Percentiles rank a stretch among this genome's conserved stretches.
phyloP scores from a whole-genome alignment of 1,140 invertebrate genomes.

The Cherax quadricarinatus region DNA sequence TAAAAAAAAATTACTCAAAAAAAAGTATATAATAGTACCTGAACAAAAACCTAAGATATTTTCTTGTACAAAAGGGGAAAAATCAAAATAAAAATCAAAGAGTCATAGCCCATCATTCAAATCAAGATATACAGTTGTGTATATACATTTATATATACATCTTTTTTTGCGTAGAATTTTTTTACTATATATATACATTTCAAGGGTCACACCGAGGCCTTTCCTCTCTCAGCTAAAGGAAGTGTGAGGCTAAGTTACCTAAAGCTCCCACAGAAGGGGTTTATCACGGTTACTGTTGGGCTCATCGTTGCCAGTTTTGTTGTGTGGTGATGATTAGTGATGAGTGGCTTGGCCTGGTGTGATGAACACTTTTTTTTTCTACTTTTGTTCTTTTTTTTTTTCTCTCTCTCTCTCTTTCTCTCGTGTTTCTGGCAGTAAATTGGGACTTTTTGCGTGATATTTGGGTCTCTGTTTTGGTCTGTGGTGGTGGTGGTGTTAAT shows the following conservation, averaged over 20 bases:
- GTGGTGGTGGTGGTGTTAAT: too few relatives aligned
- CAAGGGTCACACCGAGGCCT: background rate
- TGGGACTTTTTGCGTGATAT: too few relatives aligned
- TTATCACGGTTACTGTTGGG: conserved; percentile 72
- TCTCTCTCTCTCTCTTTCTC: too few relatives aligned
- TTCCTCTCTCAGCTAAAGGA: conserved; percentile 44
- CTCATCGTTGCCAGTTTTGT: conserved; percentile 68
- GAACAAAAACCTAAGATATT: background rate
- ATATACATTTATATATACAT: background rate
- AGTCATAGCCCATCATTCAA: background rate
- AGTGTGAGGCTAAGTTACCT: conserved; percentile 57
- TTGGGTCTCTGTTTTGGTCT: too few relatives aligned
- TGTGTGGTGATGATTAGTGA: conserved; percentile 43
- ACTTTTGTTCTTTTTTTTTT: conserved; percentile 9
- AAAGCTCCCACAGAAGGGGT: conserved; percentile 73
- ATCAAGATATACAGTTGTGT: background rate
- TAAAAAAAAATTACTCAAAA: background rate
- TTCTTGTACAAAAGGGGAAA: background rate
- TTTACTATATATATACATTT: background rate
- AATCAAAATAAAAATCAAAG: background rate
- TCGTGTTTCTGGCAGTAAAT: too few relatives aligned
- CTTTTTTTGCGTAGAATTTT: conserved; percentile 8
- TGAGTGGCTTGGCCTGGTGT: too few relatives aligned
- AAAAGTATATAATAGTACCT: background rate
- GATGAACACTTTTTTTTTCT: too few relatives aligned